Conservation (phyloP, 2,797 vertebrate genomes). For the Diplodus puntazzo region DNA sequence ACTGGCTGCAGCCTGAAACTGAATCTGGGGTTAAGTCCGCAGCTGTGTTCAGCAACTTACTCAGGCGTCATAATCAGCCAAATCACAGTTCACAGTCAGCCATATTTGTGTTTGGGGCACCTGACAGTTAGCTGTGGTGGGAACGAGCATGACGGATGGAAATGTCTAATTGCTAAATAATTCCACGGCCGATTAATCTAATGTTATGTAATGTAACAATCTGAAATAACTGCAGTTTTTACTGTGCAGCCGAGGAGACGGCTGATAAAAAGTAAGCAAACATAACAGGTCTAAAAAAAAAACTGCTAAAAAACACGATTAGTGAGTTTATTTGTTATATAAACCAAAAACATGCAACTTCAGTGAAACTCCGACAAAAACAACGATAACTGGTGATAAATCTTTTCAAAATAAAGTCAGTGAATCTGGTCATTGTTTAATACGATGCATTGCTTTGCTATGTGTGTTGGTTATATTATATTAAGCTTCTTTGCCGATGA, state of each 20-base stretch:
- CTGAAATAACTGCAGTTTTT: background rate
- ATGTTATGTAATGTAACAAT: conserved; percentile 33
- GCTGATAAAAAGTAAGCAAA: background rate
- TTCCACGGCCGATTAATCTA: conserved; percentile 35
- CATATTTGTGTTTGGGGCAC: conserved; percentile 58
- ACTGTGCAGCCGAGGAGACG: background rate
- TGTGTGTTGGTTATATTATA: conserved; percentile 15
- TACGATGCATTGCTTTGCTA: background rate
- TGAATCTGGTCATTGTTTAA: conserved; percentile 1
- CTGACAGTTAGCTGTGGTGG: conserved; percentile 45
- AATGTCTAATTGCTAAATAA: conserved; percentile 53
- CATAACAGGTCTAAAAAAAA: background rate
- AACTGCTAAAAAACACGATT: background rate
- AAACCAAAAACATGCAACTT: background rate
- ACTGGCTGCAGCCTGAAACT: conserved; percentile 61
- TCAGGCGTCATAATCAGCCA: conserved; percentile 66
- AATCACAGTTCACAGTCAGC: conserved; percentile 60
- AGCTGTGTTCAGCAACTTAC: conserved; percentile 68
- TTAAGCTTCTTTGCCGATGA: background rate
- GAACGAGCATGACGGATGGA: conserved; percentile 31
- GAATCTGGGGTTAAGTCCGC: conserved; percentile 53
- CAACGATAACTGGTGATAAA: background rate
- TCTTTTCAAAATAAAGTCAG: background rate
- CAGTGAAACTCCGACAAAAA: background rate
- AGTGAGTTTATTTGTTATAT: background rate